These are phyloP conservation scores for Procavia capensis DNA, from an alignment of 2,113 vertebrate species.

Conservation along the genomic window DNA sequence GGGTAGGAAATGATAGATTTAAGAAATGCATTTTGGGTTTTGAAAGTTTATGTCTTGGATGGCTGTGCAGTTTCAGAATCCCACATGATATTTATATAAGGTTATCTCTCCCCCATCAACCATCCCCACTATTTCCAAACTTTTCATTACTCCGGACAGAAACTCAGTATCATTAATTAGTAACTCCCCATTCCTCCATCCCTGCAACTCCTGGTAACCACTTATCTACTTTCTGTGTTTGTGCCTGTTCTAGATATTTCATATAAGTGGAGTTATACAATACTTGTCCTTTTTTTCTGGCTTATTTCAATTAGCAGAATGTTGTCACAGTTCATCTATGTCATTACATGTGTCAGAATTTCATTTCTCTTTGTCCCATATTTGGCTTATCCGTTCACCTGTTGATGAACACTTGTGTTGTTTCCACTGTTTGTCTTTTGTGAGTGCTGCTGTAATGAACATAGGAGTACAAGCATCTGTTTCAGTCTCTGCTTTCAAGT, in stretches of 20 bases:
- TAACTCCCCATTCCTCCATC: too few relatives aligned
- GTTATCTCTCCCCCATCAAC: neutral
- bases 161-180: too few relatives aligned
- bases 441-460: neutral
- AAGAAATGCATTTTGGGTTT: conserved; percentile 8
- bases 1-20: neutral
- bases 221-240: too few relatives aligned
- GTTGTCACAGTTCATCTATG: neutral
- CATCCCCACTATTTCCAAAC: neutral
- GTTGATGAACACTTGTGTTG: neutral
- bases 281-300: too few relatives aligned
- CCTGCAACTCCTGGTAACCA: too few relatives aligned
- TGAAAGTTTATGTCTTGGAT: neutral
- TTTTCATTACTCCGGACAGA: too few relatives aligned
- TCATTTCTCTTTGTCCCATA: neutral
- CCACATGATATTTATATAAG: neutral
- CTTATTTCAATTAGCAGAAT: neutral
- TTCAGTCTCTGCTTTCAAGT: neutral
- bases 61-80: neutral
- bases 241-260: too few relatives aligned
- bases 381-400: neutral
- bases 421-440: neutral
- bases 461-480: neutral
- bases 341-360: neutral
- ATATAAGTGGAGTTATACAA: too few relatives aligned